These are phyloP conservation scores for Campopleginae sp. DNA, from an alignment of 2,888 invertebrate species.

Conservation along the genomic window DNA sequence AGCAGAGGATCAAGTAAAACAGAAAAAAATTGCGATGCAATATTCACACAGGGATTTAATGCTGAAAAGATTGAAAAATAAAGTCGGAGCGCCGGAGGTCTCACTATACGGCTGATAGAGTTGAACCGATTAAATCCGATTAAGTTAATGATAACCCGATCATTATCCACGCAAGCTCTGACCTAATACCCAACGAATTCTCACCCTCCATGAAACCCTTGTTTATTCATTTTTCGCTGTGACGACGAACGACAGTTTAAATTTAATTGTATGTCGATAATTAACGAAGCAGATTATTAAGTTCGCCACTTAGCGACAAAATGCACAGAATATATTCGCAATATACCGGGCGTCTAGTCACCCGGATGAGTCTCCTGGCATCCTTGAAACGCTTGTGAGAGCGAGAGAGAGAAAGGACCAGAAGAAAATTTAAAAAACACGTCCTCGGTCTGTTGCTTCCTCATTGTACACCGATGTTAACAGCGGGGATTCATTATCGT, in stretches of 20 bases:
- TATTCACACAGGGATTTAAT: no score
- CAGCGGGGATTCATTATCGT: conserved; percentile 40
- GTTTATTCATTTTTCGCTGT: background rate
- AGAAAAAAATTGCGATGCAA: no score
- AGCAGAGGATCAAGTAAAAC: no score
- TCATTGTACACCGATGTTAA: conserved; percentile 39
- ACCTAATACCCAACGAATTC: background rate
- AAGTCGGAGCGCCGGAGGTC: no score
- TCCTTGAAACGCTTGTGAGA: background rate
- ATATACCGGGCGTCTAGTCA: conserved; percentile 14
- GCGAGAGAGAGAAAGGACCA: background rate
- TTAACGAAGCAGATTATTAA: conserved; percentile 40
- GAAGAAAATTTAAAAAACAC: background rate
- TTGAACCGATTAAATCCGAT: background rate
- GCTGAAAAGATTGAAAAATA: no score
- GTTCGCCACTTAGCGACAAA: conserved; percentile 58
- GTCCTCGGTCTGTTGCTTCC: conserved; percentile 19
- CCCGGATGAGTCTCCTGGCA: conserved; percentile 29
- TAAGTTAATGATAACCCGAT: background rate
- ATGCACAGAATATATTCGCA: conserved; percentile 35
- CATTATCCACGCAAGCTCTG: background rate
- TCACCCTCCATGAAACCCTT: background rate
- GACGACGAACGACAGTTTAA: background rate
- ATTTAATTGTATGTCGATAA: conserved; percentile 55
- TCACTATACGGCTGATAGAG: background rate